Evolutionary conservation across 2,797 vertebrate genomes (phyloP).

Genomic region (Cryptoprocta ferox): DNA sequence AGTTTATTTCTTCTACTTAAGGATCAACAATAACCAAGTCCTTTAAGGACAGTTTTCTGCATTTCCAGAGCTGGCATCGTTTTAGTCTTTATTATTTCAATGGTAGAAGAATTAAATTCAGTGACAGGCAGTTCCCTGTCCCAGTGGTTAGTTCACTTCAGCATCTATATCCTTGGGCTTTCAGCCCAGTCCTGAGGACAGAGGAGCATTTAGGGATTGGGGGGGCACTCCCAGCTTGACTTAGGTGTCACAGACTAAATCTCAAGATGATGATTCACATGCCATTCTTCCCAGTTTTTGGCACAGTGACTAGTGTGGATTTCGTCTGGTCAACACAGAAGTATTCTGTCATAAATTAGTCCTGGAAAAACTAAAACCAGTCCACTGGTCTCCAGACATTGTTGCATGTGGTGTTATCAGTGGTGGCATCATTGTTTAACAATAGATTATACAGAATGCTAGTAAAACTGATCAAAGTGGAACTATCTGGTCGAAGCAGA

Average conservation of each 20-base stretch:
- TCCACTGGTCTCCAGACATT: background rate
- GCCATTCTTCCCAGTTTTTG: background rate
- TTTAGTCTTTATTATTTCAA: slow-evolving; percentile 22
- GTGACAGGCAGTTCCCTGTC: background rate
- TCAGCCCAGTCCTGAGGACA: background rate
- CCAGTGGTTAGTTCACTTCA: background rate
- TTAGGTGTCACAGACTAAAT: background rate
- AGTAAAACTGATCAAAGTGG: background rate
- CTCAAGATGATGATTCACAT: background rate
- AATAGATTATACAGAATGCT: background rate
- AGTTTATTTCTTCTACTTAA: slow-evolving; percentile 16
- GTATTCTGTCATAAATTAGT: background rate
- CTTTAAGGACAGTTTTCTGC: background rate
- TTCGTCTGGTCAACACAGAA: background rate
- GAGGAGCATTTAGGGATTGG: background rate
- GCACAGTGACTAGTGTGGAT: background rate
- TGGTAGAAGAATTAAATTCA: background rate
- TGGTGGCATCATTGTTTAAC: background rate
- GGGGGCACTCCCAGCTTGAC: background rate
- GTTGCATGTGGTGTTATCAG: background rate
- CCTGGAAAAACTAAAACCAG: background rate
- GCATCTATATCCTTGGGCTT: background rate
- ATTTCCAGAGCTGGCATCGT: background rate
- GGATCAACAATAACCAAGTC: background rate
- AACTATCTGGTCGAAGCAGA: background rate